Evolutionary conservation across 2,797 vertebrate species (phyloP).

Genomic region (Ispidina lecontei): DNA sequence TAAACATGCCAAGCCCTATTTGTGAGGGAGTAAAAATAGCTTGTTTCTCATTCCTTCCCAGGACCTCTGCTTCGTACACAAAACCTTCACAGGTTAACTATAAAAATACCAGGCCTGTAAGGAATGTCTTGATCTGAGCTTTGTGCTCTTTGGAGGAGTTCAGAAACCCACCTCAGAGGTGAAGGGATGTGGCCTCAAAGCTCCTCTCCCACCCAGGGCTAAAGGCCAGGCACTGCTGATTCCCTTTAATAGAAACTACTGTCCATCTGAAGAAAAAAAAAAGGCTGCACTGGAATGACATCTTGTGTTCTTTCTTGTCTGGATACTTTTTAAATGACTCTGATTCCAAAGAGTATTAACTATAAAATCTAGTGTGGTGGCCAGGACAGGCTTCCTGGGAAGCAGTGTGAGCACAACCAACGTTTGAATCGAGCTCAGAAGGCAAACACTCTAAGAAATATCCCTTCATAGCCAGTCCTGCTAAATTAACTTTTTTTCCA

Average conservation of each 20-base stretch:
- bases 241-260: constrained; percentile 47
- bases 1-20: constrained; percentile 68
- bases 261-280: background rate
- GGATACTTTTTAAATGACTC: constrained; percentile 27
- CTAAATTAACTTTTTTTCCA: constrained; percentile 9
- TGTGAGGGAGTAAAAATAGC: constrained; percentile 76
- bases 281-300: constrained; percentile 7
- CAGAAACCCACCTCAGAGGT: background rate
- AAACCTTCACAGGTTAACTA: constrained; percentile 53
- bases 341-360: background rate
- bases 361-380: background rate
- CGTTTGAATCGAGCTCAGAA: background rate
- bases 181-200: background rate
- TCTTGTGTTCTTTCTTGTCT: constrained; percentile 35
- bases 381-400: background rate
- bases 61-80: constrained; percentile 31
- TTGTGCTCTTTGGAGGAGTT: background rate
- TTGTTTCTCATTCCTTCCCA: constrained; percentile 70
- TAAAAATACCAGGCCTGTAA: background rate
- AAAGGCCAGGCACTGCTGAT: background rate
- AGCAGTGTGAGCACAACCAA: background rate
- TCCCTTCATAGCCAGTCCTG: background rate
- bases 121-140: background rate
- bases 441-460: background rate
- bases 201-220: background rate